A percentile compares a stretch with the other conserved stretches of the same genome.
Evolutionary conservation across 2,888 invertebrate genomes (phyloP).

Genomic region (Phyllotreta striolata): DNA sequence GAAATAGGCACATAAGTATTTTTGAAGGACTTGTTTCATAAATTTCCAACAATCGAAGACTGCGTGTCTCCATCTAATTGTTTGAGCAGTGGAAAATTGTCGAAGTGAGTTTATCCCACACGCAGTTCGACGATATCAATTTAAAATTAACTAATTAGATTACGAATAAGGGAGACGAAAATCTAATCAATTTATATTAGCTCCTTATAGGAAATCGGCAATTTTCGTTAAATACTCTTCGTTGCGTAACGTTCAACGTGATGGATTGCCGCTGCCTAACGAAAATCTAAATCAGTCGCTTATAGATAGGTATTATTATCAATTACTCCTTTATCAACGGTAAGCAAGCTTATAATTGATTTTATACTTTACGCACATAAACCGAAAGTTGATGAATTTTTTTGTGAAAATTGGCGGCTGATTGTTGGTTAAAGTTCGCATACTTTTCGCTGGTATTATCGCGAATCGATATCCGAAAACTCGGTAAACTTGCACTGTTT

Average conservation of each 20-base stretch:
- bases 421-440: constrained; percentile 13
- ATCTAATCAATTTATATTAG: constrained; percentile 59
- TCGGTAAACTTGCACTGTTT: constrained; percentile 26
- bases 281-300: no score
- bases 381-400: neutral
- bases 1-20: no score
- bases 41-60: no score
- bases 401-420: neutral
- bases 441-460: constrained; percentile 17
- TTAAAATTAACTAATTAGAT: constrained; percentile 60
- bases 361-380: no score
- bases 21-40: no score
- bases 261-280: constrained; percentile 7
- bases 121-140: constrained; percentile 55
- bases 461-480: constrained; percentile 24
- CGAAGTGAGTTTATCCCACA: constrained; percentile 41
- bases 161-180: constrained; percentile 54
- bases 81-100: constrained; percentile 31
- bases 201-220: constrained; percentile 54
- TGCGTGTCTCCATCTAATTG: neutral
- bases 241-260: constrained; percentile 9
- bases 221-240: constrained; percentile 46
- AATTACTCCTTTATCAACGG: no score
- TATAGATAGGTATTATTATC: no score
- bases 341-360: no score